phyloP scores from a whole-genome alignment of 2,888 invertebrate species.

The Nipponacmea schrenckii region DNA sequence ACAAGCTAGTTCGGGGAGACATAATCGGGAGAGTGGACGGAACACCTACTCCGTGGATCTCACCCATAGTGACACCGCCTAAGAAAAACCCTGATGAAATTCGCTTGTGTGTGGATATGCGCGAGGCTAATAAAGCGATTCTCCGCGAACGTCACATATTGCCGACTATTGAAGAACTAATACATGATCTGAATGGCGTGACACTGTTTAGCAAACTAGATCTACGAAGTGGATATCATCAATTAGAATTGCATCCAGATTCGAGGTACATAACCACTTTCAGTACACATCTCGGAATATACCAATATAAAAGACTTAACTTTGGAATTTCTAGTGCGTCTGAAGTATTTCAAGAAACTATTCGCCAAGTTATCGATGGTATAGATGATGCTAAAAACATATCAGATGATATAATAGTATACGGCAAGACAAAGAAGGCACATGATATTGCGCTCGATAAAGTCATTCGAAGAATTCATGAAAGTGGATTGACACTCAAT shows the following conservation, averaged over 20 bases:
- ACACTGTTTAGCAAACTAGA: not conserved
- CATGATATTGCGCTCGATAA: conserved; percentile 21
- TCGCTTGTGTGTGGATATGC: conserved; percentile 43
- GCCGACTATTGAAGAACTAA: conserved; percentile 28
- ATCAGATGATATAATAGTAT: conserved; percentile 29
- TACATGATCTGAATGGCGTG: not conserved
- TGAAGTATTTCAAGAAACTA: conserved; percentile 26
- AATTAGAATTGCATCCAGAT: not conserved
- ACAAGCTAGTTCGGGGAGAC: conserved; percentile 19
- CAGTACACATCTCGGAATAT: conserved; percentile 31
- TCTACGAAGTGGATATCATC: not conserved
- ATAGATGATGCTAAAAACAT: conserved; percentile 23
- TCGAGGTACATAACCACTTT: not conserved
- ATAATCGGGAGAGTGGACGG: conserved; percentile 31
- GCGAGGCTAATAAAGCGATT: conserved; percentile 36
- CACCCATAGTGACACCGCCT: conserved; percentile 23
- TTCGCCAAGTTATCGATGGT: conserved; percentile 15
- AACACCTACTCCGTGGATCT: conserved; percentile 22
- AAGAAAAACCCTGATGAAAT: too few species aligned
- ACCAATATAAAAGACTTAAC: conserved; percentile 20
- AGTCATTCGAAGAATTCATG: conserved; percentile 16
- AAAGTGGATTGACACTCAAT: conserved; percentile 27
- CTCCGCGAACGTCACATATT: conserved; percentile 33
- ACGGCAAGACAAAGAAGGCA: conserved; percentile 18
- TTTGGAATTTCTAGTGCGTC: conserved; percentile 17